phyloP scores from a whole-genome alignment of 2,113 vertebrate genomes.

The Gasterosteus nipponicus region DNA sequence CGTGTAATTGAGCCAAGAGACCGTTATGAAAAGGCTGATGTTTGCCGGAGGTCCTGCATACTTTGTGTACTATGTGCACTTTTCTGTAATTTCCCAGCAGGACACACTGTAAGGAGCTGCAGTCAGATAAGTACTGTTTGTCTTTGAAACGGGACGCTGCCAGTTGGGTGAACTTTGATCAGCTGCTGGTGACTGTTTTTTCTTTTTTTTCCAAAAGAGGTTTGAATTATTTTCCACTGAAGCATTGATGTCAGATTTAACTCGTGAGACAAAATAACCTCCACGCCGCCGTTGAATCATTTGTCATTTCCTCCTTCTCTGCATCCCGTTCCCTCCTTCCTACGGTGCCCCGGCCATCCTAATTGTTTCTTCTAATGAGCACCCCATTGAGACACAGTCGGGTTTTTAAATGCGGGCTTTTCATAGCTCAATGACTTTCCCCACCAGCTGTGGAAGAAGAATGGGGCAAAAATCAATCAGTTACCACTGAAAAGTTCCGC shows the following conservation, averaged over 20 bases:
- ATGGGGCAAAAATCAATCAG: slow-evolving; percentile 68
- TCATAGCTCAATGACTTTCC: slow-evolving; percentile 62
- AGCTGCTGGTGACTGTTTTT: slow-evolving; percentile 30
- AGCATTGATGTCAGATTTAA: slow-evolving; percentile 7
- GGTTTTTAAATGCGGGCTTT: slow-evolving; percentile 54
- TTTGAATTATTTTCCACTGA: slow-evolving; percentile 23
- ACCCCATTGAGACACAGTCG: slow-evolving; percentile 54
- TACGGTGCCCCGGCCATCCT: slow-evolving; percentile 40
- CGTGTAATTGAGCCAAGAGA: neutral
- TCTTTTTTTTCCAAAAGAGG: neutral
- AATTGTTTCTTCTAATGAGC: slow-evolving; percentile 73
- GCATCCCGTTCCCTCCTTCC: slow-evolving; percentile 40
- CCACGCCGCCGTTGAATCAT: slow-evolving; percentile 46
- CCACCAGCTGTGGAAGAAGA: slow-evolving; percentile 66
- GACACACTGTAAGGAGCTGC: slow-evolving; percentile 52
- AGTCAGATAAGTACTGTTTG: slow-evolving; percentile 79
- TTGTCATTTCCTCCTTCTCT: slow-evolving; percentile 58
- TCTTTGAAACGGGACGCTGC: slow-evolving; percentile 55
- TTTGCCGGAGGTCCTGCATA: too few relatives aligned
- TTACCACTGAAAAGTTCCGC: slow-evolving; percentile 65
- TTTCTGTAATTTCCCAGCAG: slow-evolving; percentile 20
- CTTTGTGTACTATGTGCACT: too few relatives aligned
- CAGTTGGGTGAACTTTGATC: slow-evolving; percentile 72
- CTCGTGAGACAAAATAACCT: slow-evolving; percentile 35
- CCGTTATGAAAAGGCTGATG: too few relatives aligned